A percentile compares a stretch with the other conserved stretches of the same genome.
Evolutionary conservation across 2,888 invertebrate genomes (phyloP).

Genomic region (Trachelus iudaicus): DNA sequence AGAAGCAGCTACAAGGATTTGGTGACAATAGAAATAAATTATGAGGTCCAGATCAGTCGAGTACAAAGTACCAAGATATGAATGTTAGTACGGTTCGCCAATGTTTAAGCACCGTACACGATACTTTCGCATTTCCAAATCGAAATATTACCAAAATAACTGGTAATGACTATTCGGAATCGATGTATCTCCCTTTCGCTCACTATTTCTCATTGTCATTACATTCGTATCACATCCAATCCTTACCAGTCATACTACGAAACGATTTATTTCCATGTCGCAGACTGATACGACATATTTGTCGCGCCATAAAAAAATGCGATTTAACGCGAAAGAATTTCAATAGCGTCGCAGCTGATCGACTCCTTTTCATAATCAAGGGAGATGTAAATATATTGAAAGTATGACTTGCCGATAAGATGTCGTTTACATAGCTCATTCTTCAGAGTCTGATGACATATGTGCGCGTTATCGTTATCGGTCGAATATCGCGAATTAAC

Average conservation of each 20-base stretch:
- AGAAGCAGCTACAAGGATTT: conserved; percentile 14
- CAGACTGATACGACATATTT: background rate
- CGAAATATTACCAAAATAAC: background rate
- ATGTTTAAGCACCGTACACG: background rate
- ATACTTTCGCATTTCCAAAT: background rate
- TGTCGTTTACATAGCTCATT: background rate
- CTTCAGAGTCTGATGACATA: background rate
- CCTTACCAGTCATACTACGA: background rate
- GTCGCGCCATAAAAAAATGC: background rate
- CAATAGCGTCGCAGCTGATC: background rate
- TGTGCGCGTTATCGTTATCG: background rate
- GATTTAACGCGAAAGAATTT: background rate
- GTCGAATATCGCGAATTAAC: background rate
- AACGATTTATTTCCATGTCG: background rate
- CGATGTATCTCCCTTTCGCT: background rate
- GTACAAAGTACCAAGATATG: background rate
- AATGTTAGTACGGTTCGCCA: background rate
- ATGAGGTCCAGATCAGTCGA: background rate
- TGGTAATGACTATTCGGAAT: background rate
- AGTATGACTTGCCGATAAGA: background rate
- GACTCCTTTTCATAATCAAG: background rate
- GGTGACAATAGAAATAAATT: conserved; percentile 18
- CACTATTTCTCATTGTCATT: background rate
- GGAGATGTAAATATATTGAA: background rate
- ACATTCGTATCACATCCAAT: background rate